phyloP scores from a whole-genome alignment of 2,797 vertebrate species.

The Poeciliopsis gracilis region DNA sequence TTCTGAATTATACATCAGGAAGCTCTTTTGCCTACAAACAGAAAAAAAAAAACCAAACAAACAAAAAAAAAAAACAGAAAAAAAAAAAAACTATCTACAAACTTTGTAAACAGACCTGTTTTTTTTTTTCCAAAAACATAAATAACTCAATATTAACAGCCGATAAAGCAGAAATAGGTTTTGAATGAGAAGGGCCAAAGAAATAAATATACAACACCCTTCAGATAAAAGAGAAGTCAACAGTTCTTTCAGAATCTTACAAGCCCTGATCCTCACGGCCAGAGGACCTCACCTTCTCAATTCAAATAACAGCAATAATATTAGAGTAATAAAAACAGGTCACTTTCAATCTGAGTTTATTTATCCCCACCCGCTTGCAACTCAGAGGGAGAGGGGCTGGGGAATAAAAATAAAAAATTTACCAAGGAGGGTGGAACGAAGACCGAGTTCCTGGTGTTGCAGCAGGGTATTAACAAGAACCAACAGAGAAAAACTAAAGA shows the following conservation, averaged over 20 bases:
- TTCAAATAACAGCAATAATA: conserved; percentile 75
- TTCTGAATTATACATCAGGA: conserved; percentile 95
- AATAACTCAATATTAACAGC: conserved; percentile 99
- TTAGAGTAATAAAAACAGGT: conserved; percentile 86
- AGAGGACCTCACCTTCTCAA: conserved; percentile 79
- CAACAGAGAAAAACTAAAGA: conserved; percentile 47
- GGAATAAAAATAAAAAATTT: conserved; percentile 70
- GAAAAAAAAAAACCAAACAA: conserved; percentile 99
- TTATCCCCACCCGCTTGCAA: conserved; percentile 81
- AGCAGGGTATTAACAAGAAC: conserved; percentile 74
- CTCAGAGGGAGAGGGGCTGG: conserved; percentile 28
- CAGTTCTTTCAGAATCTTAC: conserved; percentile 77
- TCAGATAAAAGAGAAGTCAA: conserved; percentile 89
- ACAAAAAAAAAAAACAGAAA: conserved; percentile 77
- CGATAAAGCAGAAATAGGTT: conserved; percentile 95
- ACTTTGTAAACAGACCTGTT: conserved; percentile 99
- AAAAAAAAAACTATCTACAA: conserved; percentile 99
- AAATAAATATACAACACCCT: conserved; percentile 87
- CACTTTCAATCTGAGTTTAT: conserved; percentile 90
- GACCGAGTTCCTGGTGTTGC: conserved; percentile 68
- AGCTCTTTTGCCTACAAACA: conserved; percentile 98
- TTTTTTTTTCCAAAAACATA: conserved; percentile 93
- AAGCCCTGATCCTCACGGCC: conserved; percentile 83
- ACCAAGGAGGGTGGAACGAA: conserved; percentile 78
- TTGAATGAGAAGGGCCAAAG: conserved; percentile 91